Percentiles rank a stretch among this genome's conserved stretches.
phyloP scores from a whole-genome alignment of 2,888 invertebrate species.

The Argyra leucocephala region DNA sequence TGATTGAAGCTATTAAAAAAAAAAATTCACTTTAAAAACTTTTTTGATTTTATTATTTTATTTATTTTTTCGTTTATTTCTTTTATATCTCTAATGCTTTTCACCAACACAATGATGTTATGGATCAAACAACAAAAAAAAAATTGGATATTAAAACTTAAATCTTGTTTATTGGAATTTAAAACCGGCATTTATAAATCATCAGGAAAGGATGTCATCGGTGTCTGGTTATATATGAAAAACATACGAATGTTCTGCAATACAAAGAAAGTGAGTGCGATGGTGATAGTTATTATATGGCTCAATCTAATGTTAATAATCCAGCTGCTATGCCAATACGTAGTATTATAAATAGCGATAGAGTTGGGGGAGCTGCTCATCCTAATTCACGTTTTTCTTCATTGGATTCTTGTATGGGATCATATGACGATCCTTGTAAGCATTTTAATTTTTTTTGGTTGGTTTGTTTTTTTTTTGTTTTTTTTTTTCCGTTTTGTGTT shows the following conservation, averaged over 20 bases:
- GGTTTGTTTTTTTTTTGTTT: background rate
- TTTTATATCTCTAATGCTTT: too few species aligned
- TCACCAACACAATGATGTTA: background rate
- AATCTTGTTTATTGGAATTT: background rate
- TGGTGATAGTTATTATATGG: conserved; percentile 47
- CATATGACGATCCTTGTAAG: conserved; percentile 46
- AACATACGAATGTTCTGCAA: conserved; percentile 87
- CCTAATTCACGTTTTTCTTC: conserved; percentile 47
- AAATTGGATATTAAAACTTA: background rate
- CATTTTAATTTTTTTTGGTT: conserved; percentile 32
- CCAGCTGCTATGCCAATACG: conserved; percentile 46
- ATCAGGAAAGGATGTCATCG: conserved; percentile 83
- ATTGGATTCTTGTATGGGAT: conserved; percentile 47
- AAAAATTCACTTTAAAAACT: too few species aligned
- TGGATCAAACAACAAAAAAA: background rate
- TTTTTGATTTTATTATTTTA: too few species aligned
- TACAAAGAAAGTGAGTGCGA: conserved; percentile 93
- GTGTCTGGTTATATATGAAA: conserved; percentile 91
- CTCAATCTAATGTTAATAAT: conserved; percentile 39
- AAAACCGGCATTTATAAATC: background rate
- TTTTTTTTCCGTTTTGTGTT: background rate
- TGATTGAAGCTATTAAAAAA: too few species aligned
- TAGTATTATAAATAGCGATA: conserved; percentile 46
- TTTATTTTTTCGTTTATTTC: too few species aligned
- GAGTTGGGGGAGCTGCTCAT: conserved; percentile 46